A percentile compares a stretch with the other conserved stretches of the same genome.
phyloP scores from a whole-genome alignment of 2,888 invertebrate species.

The Lymantria dispar region DNA sequence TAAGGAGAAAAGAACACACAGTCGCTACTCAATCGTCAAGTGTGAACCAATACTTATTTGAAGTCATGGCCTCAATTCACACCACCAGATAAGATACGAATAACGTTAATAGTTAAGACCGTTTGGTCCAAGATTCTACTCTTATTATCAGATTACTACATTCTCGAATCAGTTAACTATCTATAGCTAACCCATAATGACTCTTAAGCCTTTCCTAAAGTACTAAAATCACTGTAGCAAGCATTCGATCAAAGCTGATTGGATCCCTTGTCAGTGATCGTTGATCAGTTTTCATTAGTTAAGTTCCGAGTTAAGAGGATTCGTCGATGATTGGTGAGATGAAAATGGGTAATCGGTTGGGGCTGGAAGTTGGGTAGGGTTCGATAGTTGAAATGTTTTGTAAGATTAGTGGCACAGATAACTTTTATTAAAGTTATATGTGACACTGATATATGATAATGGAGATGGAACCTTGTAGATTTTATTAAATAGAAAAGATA shows the following conservation, averaged over 20 bases:
- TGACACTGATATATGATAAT: neutral
- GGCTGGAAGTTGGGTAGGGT: neutral
- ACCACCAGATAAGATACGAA: neutral
- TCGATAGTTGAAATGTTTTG: neutral
- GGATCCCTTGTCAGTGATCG: conserved; percentile 24
- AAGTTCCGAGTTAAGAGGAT: conserved; percentile 1
- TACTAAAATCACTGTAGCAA: conserved; percentile 10
- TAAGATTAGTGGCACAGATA: neutral
- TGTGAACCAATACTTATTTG: too few species aligned
- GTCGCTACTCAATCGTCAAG: too few species aligned
- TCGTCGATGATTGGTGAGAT: neutral
- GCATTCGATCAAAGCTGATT: conserved; percentile 18
- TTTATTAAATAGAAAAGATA: too few species aligned
- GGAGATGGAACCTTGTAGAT: too few species aligned
- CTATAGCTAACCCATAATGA: conserved; percentile 1
- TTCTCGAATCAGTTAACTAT: neutral
- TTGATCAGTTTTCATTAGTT: conserved; percentile 17
- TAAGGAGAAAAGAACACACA: too few species aligned
- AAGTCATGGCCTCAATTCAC: too few species aligned
- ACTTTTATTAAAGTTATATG: neutral
- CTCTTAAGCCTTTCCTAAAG: conserved; percentile 2
- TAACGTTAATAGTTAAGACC: neutral
- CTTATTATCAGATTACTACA: neutral
- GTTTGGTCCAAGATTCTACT: neutral
- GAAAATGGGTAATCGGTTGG: neutral